Evolutionary conservation across 2,113 vertebrate species (phyloP), one percentile per base, ranked within the genome.

Genomic region (Gymnocephalus cernua): DNA sequence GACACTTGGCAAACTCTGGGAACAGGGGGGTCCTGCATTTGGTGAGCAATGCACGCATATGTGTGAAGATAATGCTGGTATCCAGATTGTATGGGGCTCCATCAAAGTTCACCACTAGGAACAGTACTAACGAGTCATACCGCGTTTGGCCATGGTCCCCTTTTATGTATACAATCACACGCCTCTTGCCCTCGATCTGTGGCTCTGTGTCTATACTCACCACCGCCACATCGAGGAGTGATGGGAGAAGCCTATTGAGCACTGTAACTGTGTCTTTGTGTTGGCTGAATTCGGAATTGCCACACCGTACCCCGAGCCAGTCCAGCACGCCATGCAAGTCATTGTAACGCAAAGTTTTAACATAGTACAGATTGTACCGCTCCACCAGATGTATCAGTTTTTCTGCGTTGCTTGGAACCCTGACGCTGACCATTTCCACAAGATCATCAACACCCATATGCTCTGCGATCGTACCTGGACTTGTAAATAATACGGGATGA

Each of bases 381-480:
- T 21, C 25, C 6, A 67, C 25, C 45, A 67, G 6, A 6, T 6
- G 4, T 1, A 50, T 9, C 64, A 67, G 21, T 47, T n/a, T n/a
- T n/a, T n/a, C n/a, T n/a, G n/a, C n/a, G n/a, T n/a, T n/a, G n/a
- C 2, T 21, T 21, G 8, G 35, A 38, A 38, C 35, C 18, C 2
- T 3, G 1, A 9, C 19, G 0, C 10, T 19, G 35, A 8, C 35
- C 35, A 38, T 38, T 38, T 38, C 1, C 1, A 8, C 35, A 8
- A 38, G 35, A 9, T 38, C 8, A 0, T 38, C 35, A 38, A 38
- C 35, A 2, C 7, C 35, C 35, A 8, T 1, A 1, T 4, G 11
- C 19, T 4, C 15, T 0, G 1, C 8, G 16, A 2, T 10, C 8
- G 0, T 32, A 3, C 4, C 12, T 15, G 4, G 4, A 23, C 3